Conservation (phyloP, 2,888 invertebrate genomes). For the Diaprepes abbreviatus region DNA sequence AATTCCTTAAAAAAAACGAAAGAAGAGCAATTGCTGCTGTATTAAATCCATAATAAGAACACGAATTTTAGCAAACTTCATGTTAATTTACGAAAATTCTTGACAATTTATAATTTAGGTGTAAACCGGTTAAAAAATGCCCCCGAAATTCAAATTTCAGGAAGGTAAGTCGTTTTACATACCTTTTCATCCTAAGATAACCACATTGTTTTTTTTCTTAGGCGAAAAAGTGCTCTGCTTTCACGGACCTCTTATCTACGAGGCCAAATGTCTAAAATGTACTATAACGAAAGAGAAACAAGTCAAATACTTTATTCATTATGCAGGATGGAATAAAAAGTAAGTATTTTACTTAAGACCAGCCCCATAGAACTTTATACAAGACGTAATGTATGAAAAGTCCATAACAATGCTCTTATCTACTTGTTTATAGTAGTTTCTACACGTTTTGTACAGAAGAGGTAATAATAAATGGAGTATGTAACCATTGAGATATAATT, state of each 20-base stretch:
- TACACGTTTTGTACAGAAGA: too few species aligned
- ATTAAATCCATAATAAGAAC: background rate
- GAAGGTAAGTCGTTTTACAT: slow-evolving; percentile 54
- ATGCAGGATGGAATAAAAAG: slow-evolving; percentile 99
- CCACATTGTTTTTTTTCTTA: slow-evolving; percentile 64
- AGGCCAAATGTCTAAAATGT: slow-evolving; percentile 94
- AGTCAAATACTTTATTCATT: slow-evolving; percentile 93
- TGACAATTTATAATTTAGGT: background rate
- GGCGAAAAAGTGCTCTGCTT: slow-evolving; percentile 94
- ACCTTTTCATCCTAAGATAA: background rate
- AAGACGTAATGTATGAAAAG: too few species aligned
- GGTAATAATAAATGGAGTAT: too few species aligned
- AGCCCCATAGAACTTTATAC: background rate
- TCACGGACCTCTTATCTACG: slow-evolving; percentile 95
- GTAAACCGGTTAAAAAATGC: slow-evolving; percentile 52
- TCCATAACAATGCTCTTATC: too few species aligned
- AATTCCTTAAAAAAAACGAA: background rate
- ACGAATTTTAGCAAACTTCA: background rate
- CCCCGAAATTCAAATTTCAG: slow-evolving; percentile 61
- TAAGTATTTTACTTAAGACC: slow-evolving; percentile 67
- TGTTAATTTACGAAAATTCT: background rate
- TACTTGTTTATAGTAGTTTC: too few species aligned
- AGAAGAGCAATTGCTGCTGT: background rate
- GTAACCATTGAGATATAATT: too few species aligned
- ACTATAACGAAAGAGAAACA: slow-evolving; percentile 88